phyloP scores from a whole-genome alignment of 2,888 invertebrate species.

The Osmoderma eremita region DNA sequence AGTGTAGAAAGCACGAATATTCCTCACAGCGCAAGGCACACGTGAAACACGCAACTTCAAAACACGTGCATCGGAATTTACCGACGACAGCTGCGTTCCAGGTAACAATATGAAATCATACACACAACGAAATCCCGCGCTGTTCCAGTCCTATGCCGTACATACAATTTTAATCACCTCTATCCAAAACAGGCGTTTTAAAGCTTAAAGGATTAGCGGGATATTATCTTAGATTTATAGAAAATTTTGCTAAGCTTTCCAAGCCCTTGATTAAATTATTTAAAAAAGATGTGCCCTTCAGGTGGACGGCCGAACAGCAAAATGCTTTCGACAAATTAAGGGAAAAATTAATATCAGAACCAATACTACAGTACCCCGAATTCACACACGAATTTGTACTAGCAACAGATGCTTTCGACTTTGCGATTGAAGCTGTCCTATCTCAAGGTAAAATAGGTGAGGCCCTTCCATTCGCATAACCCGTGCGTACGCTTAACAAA shows the following conservation, averaged over 20 bases:
- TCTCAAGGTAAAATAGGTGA: slow-evolving; percentile 51
- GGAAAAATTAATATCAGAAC: slow-evolving; percentile 36
- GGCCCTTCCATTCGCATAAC: slow-evolving; percentile 58
- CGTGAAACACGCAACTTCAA: not conserved
- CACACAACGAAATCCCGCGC: not conserved
- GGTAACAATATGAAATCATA: not conserved
- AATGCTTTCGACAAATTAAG: slow-evolving; percentile 44
- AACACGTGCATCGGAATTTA: not conserved
- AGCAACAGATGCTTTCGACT: slow-evolving; percentile 57
- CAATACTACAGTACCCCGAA: slow-evolving; percentile 47
- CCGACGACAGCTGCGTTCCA: slow-evolving; percentile 1
- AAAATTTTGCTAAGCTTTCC: slow-evolving; percentile 52
- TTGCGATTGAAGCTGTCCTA: slow-evolving; percentile 53
- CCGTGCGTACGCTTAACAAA: slow-evolving; percentile 54
- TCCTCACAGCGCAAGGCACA: not conserved
- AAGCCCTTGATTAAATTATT: slow-evolving; percentile 48
- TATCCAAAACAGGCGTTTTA: not conserved
- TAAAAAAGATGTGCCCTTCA: slow-evolving; percentile 41
- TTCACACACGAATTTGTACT: slow-evolving; percentile 52
- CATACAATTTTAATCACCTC: not conserved
- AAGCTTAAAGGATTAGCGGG: slow-evolving; percentile 44
- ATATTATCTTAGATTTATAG: slow-evolving; percentile 58
- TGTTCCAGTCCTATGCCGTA: not conserved
- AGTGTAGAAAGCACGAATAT: slow-evolving; percentile 1
- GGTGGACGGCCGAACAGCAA: slow-evolving; percentile 38